Evolutionary conservation across 2,797 vertebrate species (phyloP), one percentile per base, ranked within the genome.

Genomic region (Mus minutoides): DNA sequence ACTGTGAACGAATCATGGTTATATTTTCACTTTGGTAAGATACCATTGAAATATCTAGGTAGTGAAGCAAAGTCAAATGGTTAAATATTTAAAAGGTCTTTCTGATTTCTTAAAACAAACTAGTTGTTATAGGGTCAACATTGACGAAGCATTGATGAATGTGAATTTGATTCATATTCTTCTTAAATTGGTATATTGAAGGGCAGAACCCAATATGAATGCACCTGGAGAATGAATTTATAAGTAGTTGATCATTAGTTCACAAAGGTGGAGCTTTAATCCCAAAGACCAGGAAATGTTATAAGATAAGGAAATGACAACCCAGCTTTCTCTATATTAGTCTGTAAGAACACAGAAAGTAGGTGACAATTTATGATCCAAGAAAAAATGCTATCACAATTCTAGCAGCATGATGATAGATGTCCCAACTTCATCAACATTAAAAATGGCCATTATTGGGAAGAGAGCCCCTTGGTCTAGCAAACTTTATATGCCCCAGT

Each of bases 101-200:
- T 69, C 34, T 94, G 31, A 40, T 90, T 94, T 94, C 71, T 96
- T 17, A 52, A 34, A 31, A 90, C 11, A 64, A 73, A 83, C 62
- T 7, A 92, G 88, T 83, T 86, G 5, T 58, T 31, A 19, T 24
- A 92, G 1, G 22, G n/a, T 8, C 78, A 40, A 19, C 49, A 10
- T 77, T 21, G 89, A 90, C 37, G 1, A 9, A 64, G 6, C n/a
- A n/a, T n/a, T n/a, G n/a, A n/a, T n/a, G n/a, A n/a, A n/a, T n/a
- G n/a, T n/a, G n/a, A n/a, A n/a, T 84, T 14, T 83, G 17, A 89
- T 8, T 52, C 7, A 22, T 6, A 40, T 26, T 31, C 11, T 19
- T 40, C 14, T 34, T 21, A 80, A 52, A 49, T 14, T 67, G 34
- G 52, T 40, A 46, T 43, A 14, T 58, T 60, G 31, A 58, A 19